These are phyloP conservation scores for Trichogramma evanescens DNA, from an alignment of 2,888 invertebrate species.

Conservation along the genomic window DNA sequence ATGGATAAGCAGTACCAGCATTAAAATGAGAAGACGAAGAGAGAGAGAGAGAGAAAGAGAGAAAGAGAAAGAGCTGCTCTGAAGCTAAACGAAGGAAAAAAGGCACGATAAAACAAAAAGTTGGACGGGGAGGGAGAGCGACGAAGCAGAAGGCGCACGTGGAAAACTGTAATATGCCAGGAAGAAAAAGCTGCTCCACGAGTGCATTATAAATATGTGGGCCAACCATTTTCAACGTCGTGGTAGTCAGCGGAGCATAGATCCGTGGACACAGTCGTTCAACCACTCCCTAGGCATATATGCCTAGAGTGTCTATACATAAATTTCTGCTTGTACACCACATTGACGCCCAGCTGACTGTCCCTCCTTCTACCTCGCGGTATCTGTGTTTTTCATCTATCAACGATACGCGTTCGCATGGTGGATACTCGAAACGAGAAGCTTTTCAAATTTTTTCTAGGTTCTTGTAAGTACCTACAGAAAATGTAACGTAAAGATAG, in stretches of 20 bases:
- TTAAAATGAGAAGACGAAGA: neutral
- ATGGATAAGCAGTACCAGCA: neutral
- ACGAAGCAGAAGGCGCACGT: slow-evolving; percentile 5
- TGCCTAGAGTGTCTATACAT: no score
- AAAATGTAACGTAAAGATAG: no score
- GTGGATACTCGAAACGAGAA: no score
- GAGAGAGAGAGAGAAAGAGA: neutral
- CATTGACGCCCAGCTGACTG: no score
- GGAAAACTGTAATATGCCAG: no score
- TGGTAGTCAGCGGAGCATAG: slow-evolving; percentile 34
- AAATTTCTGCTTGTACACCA: no score
- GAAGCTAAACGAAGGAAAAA: neutral
- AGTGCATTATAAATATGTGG: slow-evolving; percentile 25
- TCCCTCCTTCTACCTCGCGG: no score
- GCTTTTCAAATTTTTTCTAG: no score
- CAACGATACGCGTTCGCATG: no score
- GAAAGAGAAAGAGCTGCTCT: neutral
- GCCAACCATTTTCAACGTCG: slow-evolving; percentile 30
- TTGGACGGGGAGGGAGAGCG: slow-evolving; percentile 2
- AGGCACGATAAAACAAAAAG: neutral
- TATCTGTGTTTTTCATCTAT: no score
- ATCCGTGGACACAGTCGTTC: slow-evolving; percentile 38
- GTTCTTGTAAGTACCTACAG: no score
- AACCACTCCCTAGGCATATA: slow-evolving; percentile 26
- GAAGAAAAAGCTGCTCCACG: no score